Percentiles rank a stretch among this genome's conserved stretches.
Conservation (phyloP, 2,113 vertebrate species). For the Pangasianodon gigas region DNA sequence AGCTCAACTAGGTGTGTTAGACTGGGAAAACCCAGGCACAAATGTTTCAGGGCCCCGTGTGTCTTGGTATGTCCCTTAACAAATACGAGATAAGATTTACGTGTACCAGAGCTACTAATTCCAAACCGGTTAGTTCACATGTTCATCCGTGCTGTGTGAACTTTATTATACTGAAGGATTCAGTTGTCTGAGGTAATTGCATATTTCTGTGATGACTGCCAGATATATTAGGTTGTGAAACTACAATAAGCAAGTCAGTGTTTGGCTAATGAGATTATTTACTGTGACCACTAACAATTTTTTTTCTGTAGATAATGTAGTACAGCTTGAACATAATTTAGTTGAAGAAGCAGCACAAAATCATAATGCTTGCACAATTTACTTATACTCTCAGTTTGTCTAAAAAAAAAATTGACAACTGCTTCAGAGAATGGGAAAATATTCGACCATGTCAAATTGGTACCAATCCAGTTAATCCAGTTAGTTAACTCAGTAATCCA, state of each 20-base stretch:
- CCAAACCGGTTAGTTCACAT: not conserved
- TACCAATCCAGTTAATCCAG: not conserved
- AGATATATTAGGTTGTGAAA: not conserved
- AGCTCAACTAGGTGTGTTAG: not conserved
- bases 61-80: not conserved
- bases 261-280: not conserved
- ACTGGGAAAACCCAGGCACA: not conserved
- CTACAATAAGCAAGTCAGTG: not conserved
- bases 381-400: not conserved
- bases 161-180: constrained; percentile 2
- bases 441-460: not conserved
- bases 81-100: not conserved
- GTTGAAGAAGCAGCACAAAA: not conserved
- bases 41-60: not conserved
- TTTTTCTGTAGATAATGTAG: not conserved
- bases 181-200: not conserved
- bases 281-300: not conserved
- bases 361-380: not conserved
- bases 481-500: not conserved
- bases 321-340: not conserved
- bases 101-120: not conserved
- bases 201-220: not conserved
- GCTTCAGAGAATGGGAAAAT: not conserved
- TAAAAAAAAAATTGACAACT: not conserved
- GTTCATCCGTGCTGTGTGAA: not conserved